Base-by-base conservation (phyloP, 1,140 invertebrate species). In the Microplitis mediator region DNA sequence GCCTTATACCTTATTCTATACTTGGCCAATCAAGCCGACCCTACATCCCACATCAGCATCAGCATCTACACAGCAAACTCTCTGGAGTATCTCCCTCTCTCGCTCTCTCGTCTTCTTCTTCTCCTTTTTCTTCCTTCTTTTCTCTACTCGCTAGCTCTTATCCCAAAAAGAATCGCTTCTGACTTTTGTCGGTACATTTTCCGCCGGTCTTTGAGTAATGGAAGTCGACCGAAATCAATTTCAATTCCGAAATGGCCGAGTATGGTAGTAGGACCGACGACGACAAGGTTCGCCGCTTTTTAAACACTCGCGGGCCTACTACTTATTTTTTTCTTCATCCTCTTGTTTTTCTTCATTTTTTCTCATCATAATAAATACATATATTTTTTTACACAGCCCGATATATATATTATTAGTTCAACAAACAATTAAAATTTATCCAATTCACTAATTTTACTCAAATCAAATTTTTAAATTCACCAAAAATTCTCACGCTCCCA, bases 141-240 rank as follows among this genome's bases (percentile, higher is more conserved):
- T 64, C 32, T 39, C n/a, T 14, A 39, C 62, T 64, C 62, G 5
- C 39, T 45, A 45, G 39, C 51, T 76, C 81, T 82, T 82, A 82
- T 82, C 81, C 78, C 71, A 67, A 76, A 70, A 78, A 63, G 73
- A 80, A 82, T 82, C 81, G 77, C 71, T 78, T 77, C 77, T 74
- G 76, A 81, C 81, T 80, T 82, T 81, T 82, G 81, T 82, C 81
- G 81, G 80, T 81, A 76, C 80, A 74, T 75, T 73, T 76, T 65
- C 73, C 68, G 75, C 71, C 70, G 61, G 72, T 71, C 76, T 81
- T 82, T 82, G 80, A 82, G 81, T 81, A 82, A 82, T 81, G 81
- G 79, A 82, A 81, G 76, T 80, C 77, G 76, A 76, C 78, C 79
- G 81, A 81, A 82, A 82, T 82, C 81, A 82, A 81, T 82, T 82